Evolutionary conservation across 35 echinoderm and acorn worm genomes (phyloP), one percentile per base, ranked within the genome.

Genomic region (Holothuria glaberrima): DNA sequence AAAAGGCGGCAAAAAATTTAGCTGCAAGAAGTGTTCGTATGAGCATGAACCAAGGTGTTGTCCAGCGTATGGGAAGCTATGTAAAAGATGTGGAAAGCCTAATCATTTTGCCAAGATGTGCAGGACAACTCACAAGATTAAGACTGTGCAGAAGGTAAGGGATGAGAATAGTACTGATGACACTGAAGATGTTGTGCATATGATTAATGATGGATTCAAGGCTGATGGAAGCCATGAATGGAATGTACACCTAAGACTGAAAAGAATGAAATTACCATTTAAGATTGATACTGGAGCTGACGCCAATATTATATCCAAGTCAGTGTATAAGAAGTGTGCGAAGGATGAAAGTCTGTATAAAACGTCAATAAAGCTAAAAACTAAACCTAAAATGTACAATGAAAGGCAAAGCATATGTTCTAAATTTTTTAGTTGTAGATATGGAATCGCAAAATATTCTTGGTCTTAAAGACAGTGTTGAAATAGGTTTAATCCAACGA

Each of bases 371-470:
- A 90, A 45, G 46, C 34, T 80, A 33, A 60, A 48, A 59, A 80
- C 5, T 88, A 88, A 56, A 46, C 1, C 25, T 90, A 22, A 38
- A 35, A 38, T 32, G 58, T 17, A 82, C 26, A 22, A 75, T 66
- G 10, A 80, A 82, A 82, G 59, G 75, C 20, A n/a, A 41, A 31
- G n/a, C 27, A 5, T 19, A 71, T n/a, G 9, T 10, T 27, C 6
- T 82, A 29, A 66, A 33, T 19, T 90, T 90, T 30, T 30, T 90
- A 46, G 59, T n/a, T n/a, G n/a, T n/a, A n/a, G n/a, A n/a, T 22
- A 90, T 67, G 21, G 58, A 87, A 58, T 87, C 73, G 2, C 89
- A 90, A 82, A 46, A 79, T 36, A 81, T 90, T 32, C 57, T 90
- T 6, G 75, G 57, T 45, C 52, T 76, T 6, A 22, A 89, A 59